These are phyloP conservation scores for Brienomyrus brachyistius DNA, from an alignment of 2,113 vertebrate species.

Conservation along the genomic window DNA sequence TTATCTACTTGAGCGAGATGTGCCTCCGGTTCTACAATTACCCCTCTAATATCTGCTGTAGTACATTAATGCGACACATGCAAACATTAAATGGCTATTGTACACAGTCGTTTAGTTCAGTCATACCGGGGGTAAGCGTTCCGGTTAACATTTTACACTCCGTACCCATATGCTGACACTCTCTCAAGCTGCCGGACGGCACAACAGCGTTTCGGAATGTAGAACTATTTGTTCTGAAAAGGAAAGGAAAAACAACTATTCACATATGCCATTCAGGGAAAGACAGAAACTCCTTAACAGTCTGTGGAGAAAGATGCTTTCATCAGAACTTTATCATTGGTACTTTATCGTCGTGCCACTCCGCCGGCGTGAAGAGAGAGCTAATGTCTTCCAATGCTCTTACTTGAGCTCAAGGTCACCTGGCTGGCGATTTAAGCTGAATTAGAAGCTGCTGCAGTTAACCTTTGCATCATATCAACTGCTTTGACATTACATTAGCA, in stretches of 20 bases:
- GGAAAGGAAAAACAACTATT: background rate
- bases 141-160: background rate
- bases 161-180: background rate
- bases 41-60: background rate
- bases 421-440: constrained; percentile 59
- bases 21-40: background rate
- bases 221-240: constrained; percentile 3
- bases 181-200: background rate
- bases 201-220: background rate
- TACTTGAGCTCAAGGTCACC: constrained; percentile 50
- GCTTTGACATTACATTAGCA: constrained; percentile 53
- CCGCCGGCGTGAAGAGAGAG: constrained; percentile 31
- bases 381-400: constrained; percentile 37
- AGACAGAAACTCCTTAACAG: constrained; percentile 9
- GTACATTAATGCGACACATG: background rate
- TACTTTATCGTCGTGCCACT: background rate
- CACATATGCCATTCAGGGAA: background rate
- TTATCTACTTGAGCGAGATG: background rate
- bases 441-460: constrained; percentile 53
- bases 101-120: background rate
- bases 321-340: constrained; percentile 3
- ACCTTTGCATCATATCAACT: constrained; percentile 51
- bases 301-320: constrained; percentile 1
- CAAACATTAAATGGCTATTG: background rate
- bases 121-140: background rate